Percentiles rank a stretch among this genome's conserved stretches.
Conservation (phyloP, 2,888 invertebrate genomes). For the Cataglyphis livida region DNA sequence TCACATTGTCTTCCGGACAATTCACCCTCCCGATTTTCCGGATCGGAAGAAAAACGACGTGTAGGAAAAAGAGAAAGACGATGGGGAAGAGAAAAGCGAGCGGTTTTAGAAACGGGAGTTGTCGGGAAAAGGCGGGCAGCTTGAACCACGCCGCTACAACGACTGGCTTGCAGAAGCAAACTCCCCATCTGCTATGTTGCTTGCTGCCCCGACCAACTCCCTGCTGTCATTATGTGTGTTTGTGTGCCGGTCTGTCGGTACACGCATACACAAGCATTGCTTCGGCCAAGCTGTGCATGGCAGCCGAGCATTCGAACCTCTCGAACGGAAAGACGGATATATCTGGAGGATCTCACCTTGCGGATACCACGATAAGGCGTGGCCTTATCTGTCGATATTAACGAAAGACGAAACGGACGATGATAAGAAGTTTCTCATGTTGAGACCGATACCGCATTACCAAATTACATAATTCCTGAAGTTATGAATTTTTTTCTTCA, state of each 20-base stretch:
- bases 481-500: neutral
- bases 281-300: conserved; percentile 58
- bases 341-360: conserved; percentile 64
- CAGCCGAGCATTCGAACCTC: conserved; percentile 66
- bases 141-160: conserved; percentile 82
- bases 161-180: conserved; percentile 81
- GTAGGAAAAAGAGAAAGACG: conserved; percentile 17
- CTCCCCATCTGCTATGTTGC: conserved; percentile 79
- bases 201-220: conserved; percentile 77
- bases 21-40: conserved; percentile 44
- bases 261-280: neutral
- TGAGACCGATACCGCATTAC: neutral
- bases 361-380: conserved; percentile 61
- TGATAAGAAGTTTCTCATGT: conserved; percentile 1
- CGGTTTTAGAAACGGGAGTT: conserved; percentile 65
- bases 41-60: conserved; percentile 47
- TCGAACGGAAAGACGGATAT: conserved; percentile 62
- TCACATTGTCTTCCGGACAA: conserved; percentile 52
- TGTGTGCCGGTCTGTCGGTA: conserved; percentile 50
- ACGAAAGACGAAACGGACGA: conserved; percentile 55
- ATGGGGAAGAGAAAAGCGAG: conserved; percentile 38
- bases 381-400: conserved; percentile 34
- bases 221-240: conserved; percentile 70
- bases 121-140: conserved; percentile 79
- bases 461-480: neutral